These are phyloP conservation scores for Cichlasoma orientale DNA, from an alignment of 2,797 vertebrate genomes.

Conservation along the genomic window DNA sequence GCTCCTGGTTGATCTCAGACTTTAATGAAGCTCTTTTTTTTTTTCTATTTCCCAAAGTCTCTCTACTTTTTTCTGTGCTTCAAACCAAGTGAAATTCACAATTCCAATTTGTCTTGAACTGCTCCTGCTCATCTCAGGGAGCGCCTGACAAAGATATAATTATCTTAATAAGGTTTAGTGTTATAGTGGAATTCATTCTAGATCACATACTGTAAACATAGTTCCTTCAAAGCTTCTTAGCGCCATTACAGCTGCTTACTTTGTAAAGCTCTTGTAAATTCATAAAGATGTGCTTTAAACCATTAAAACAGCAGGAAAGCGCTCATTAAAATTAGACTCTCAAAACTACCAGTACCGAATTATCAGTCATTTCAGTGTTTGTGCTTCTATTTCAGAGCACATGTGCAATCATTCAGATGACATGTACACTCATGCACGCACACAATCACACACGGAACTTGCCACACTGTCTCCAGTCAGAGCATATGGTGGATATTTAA, in stretches of 20 bases:
- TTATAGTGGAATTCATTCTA: background rate
- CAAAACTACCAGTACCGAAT: slow-evolving; percentile 27
- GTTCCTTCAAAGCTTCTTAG: slow-evolving; percentile 19
- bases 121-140: background rate
- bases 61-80: background rate
- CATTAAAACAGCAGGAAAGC: slow-evolving; percentile 17
- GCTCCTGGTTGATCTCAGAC: background rate
- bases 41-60: background rate
- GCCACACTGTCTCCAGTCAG: slow-evolving; percentile 30
- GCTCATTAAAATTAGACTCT: slow-evolving; percentile 40
- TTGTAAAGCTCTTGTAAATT: no score
- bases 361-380: slow-evolving; percentile 39
- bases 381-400: slow-evolving; percentile 41
- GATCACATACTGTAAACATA: slow-evolving; percentile 8
- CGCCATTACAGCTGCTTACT: slow-evolving; percentile 3
- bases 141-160: background rate
- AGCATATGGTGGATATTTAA: slow-evolving; percentile 66
- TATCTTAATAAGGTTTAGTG: background rate
- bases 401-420: slow-evolving; percentile 50
- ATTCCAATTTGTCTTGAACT: no score
- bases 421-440: slow-evolving; percentile 10
- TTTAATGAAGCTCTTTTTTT: background rate
- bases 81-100: background rate
- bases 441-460: slow-evolving; percentile 30
- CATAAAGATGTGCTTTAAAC: slow-evolving; percentile 2